Base-by-base conservation (phyloP, 2,797 vertebrate genomes). In the Clarias fuscus region DNA sequence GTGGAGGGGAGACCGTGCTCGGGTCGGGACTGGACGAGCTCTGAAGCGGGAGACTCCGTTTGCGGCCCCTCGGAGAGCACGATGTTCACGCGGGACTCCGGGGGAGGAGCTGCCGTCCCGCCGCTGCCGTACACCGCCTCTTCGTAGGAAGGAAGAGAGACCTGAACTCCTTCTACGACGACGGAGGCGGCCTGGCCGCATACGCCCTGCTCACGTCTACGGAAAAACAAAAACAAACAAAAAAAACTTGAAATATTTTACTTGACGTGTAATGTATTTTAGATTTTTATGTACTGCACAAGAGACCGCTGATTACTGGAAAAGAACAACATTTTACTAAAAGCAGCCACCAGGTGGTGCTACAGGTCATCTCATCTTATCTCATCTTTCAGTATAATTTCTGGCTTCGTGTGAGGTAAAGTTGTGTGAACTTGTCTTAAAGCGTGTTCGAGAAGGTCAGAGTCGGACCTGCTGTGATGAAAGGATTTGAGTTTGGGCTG, bases 401-500 rank as follows among this genome's bases (percentile, higher is more conserved):
- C 7, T 40, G 59, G 59, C 37, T 27, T 7, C 1, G 17, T 17
- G 80, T 71, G 84, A 7, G 27, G 27, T 78, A 17, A 62, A 78
- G 22, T 22, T 18, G 17, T 58, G 22, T 15, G 48, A 65, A 53
- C 24, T 17, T 5, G n/a, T 78, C 24, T 53, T 43, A 75, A 53
- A 48, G 13, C 58, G 37, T 70, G 58, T 61, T 17, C 3, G 20
- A 18, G 70, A 13, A 20, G 59, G 68, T 65, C n/a, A 67, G 70
- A 53, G 3, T 85, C 89, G 90, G 90, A 98, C 98, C 98, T 97
- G 96, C 93, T 98, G 40, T 98, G 98, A 91, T 99, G 98, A 93
- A 99, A 98, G 0, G 98, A 99, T 94, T 99, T 99, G 91, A 99
- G 96, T 91, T 98, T 99, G 81, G 98, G 98, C 93, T 99, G 98